A percentile compares a stretch with the other conserved stretches of the same genome.
Conservation (phyloP, 2,797 vertebrate genomes). For the Onychomys leucogaster region DNA sequence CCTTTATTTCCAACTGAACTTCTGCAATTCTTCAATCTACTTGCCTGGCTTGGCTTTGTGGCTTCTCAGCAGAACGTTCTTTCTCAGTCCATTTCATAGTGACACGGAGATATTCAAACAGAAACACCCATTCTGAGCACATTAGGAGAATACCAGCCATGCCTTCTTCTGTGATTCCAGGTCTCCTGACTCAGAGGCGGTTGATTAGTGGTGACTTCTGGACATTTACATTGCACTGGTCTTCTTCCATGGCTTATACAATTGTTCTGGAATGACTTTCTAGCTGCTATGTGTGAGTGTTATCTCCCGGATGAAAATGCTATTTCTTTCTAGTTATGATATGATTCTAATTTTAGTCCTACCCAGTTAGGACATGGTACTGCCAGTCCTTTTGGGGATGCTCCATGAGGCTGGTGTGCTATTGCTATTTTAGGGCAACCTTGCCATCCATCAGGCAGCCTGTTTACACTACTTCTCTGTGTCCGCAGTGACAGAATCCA, state of each 20-base stretch:
- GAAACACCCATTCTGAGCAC: background rate
- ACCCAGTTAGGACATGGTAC: constrained; percentile 15
- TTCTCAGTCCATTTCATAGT: background rate
- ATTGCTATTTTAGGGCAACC: constrained; percentile 78
- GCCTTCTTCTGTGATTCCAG: background rate
- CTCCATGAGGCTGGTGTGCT: constrained; percentile 28
- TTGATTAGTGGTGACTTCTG: constrained; percentile 12
- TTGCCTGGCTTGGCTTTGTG: background rate
- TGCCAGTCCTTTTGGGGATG: constrained; percentile 61
- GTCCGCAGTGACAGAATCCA: constrained; percentile 72
- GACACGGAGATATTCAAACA: background rate
- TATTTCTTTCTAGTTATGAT: constrained; percentile 26
- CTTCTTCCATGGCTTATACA: constrained; percentile 19
- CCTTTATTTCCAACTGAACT: background rate
- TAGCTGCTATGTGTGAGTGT: background rate
- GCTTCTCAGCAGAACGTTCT: background rate
- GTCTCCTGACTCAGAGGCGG: background rate
- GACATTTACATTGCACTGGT: background rate
- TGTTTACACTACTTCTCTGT: constrained; percentile 66
- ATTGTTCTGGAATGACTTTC: constrained; percentile 42
- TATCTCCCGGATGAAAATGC: background rate
- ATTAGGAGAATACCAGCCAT: background rate
- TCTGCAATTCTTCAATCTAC: background rate
- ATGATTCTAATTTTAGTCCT: constrained; percentile 58
- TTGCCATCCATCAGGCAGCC: background rate